Conservation (phyloP, 2,113 vertebrate genomes). For the Phaethornis superciliosus region DNA sequence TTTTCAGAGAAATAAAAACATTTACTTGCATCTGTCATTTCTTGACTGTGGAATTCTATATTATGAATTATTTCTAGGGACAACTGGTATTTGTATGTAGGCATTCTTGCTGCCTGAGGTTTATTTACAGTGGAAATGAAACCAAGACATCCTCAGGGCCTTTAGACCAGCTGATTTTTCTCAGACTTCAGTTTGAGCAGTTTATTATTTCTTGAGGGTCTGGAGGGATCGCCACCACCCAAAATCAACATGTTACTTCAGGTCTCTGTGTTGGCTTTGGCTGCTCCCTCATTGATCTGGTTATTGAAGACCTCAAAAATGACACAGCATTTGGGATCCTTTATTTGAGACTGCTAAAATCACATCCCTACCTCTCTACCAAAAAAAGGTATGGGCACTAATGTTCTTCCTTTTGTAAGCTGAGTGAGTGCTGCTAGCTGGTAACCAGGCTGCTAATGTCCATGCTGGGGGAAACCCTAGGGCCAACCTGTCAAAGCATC, state of each 20-base stretch:
- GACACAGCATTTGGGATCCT: not conserved
- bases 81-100: slow-evolving; percentile 65
- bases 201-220: slow-evolving; percentile 70
- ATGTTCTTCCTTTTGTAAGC: not conserved
- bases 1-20: slow-evolving; percentile 56
- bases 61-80: slow-evolving; percentile 54
- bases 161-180: slow-evolving; percentile 54
- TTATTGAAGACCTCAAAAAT: slow-evolving; percentile 4
- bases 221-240: slow-evolving; percentile 37
- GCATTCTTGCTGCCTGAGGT: slow-evolving; percentile 69
- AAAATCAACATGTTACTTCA: slow-evolving; percentile 62
- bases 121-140: slow-evolving; percentile 76
- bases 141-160: slow-evolving; percentile 62
- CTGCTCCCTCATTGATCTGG: slow-evolving; percentile 28
- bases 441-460: not conserved
- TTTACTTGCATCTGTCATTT: slow-evolving; percentile 52
- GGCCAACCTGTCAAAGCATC: not conserved
- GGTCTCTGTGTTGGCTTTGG: slow-evolving; percentile 49
- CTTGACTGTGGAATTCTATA: slow-evolving; percentile 36
- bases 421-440: not conserved
- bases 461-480: not conserved
- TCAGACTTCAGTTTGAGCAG: slow-evolving; percentile 62
- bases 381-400: not conserved
- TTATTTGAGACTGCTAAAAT: not conserved
- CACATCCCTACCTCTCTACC: not conserved